Evolutionary conservation across 1,140 invertebrate genomes (phyloP).

Genomic region (Drosophila pallidifrons): DNA sequence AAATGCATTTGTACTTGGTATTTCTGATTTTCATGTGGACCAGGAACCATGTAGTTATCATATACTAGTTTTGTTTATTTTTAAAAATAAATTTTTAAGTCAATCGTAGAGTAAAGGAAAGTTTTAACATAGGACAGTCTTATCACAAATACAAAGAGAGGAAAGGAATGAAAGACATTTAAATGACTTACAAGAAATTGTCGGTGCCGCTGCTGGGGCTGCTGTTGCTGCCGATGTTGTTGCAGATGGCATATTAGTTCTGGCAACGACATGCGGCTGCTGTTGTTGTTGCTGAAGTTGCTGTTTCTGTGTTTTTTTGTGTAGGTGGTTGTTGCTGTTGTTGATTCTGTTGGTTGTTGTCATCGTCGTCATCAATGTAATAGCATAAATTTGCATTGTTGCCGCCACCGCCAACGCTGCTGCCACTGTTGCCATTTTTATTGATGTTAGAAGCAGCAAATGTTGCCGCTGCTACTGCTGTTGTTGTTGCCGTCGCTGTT

Average conservation of each 20-base stretch:
- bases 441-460: slow-evolving; percentile 42
- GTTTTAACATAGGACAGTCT: slow-evolving; percentile 49
- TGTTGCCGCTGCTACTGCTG: slow-evolving; percentile 28
- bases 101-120: slow-evolving; percentile 33
- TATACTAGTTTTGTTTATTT: slow-evolving; percentile 35
- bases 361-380: slow-evolving; percentile 67
- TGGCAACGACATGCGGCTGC: slow-evolving; percentile 33
- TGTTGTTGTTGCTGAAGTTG: slow-evolving; percentile 40
- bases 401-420: slow-evolving; percentile 23
- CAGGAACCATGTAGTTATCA: slow-evolving; percentile 9
- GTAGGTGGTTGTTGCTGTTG: slow-evolving; percentile 55
- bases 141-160: slow-evolving; percentile 29
- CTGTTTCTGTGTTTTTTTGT: slow-evolving; percentile 46
- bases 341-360: slow-evolving; percentile 60
- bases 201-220: slow-evolving; percentile 62
- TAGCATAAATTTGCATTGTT: slow-evolving; percentile 54
- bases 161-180: slow-evolving; percentile 47
- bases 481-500: slow-evolving; percentile 26
- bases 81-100: slow-evolving; percentile 10
- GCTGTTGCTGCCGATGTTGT: slow-evolving; percentile 42
- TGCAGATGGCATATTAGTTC: slow-evolving; percentile 46
- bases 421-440: slow-evolving; percentile 30
- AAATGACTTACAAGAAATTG: slow-evolving; percentile 84
- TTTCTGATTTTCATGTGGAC: slow-evolving; percentile 10
- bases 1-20: slow-evolving; percentile 6